Conservation (phyloP, 2,113 vertebrate species). For the Ameiurus melas region DNA sequence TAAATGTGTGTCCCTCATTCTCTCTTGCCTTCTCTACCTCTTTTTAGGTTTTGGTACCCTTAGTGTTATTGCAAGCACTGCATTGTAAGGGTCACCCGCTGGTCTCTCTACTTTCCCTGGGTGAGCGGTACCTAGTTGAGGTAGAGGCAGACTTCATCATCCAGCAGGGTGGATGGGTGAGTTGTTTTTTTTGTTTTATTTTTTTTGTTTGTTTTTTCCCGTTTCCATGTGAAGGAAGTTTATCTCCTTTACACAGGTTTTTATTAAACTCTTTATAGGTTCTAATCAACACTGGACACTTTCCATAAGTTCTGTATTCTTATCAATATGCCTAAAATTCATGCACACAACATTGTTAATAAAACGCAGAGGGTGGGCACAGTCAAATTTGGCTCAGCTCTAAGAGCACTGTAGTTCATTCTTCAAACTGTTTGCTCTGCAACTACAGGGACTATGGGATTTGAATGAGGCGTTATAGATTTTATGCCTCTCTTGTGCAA, state of each 20-base stretch:
- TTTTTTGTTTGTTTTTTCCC: too few species aligned
- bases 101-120: conserved; percentile 75
- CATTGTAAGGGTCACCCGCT: conserved; percentile 77
- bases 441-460: not conserved
- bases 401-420: not conserved
- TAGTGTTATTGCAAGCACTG: conserved; percentile 84
- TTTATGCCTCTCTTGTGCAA: not conserved
- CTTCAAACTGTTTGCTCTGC: not conserved
- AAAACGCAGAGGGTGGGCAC: not conserved
- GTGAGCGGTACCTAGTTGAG: conserved; percentile 85
- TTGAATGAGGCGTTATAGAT: not conserved
- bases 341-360: not conserved
- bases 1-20: not conserved
- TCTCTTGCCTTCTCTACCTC: not conserved
- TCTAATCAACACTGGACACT: not conserved
- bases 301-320: not conserved
- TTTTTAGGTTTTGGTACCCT: conserved; percentile 83
- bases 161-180: conserved; percentile 95
- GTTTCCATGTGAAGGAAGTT: not conserved
- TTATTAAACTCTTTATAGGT: not conserved
- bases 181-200: conserved; percentile 43
- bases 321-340: not conserved
- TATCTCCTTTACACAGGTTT: not conserved
- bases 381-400: not conserved
- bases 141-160: conserved; percentile 80